Base-by-base conservation (phyloP, 2,113 vertebrate genomes). In the Gasterosteus nipponicus region DNA sequence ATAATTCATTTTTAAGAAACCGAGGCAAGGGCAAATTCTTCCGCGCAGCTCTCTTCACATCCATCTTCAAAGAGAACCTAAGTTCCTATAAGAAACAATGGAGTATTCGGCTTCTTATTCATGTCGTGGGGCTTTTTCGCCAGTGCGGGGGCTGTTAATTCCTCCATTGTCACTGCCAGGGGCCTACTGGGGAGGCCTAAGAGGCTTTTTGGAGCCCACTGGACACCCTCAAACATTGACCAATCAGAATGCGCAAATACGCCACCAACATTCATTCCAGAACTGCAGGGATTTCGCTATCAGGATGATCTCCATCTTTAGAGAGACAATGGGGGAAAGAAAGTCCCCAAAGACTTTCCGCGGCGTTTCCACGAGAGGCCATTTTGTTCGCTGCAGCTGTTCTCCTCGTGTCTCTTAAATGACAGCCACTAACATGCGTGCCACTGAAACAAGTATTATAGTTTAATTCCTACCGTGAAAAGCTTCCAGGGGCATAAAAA, bases 381-480 rank as follows among this genome's bases (percentile, higher is more conserved):
- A 92, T 92, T 92, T 92, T 91, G 89, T 90, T 85, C 87, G 1
- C 78, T 46, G 86, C 82, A 59, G 78, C 86, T 78, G 90, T 86
- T 91, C 22, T 93, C 84, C 85, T 82, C 71, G 0, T 85, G 82
- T 88, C 88, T 87, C 73, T 83, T 89, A 92, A 91, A 90, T 92
- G 91, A 91, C 90, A 90, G 69, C 88, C 89, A 92, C 92, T 91
- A 92, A 85, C 83, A 89, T 87, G 85, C 87, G 74, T 89, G 81
- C 86, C 84, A 83, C 83, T 90, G 89, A 92, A 92, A 91, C 91
- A 91, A 89, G 89, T 92, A 93, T 93, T 93, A 92, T 92, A 92
- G 92, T 92, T 93, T 92, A 92, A 92, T 93, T 91, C 90, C 86
- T 89, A 90, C 90, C 89, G 90, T 92, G 89, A 93, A 93, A 92